Percentiles rank a stretch among this genome's conserved stretches.
Evolutionary conservation across 2,113 vertebrate species (phyloP).

Genomic region (Noctilio leporinus): DNA sequence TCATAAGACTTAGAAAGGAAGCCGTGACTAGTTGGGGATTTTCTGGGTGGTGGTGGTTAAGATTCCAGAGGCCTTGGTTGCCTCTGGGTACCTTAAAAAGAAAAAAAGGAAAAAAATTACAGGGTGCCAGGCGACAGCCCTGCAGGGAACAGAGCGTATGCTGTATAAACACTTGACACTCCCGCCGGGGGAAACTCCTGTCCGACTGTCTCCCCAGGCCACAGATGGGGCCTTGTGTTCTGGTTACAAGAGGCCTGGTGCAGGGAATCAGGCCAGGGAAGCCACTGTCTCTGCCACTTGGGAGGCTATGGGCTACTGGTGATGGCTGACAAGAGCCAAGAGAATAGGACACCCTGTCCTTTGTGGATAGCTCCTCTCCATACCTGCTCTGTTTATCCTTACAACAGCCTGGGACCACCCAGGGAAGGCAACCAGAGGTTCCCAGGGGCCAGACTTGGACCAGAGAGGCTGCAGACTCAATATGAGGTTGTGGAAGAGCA

Average conservation of each 20-base stretch:
- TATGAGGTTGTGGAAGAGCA: not conserved
- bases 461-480: not conserved
- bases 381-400: not conserved
- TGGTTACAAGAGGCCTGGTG: not conserved
- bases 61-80: not conserved
- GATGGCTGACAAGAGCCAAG: not conserved
- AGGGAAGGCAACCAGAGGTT: not conserved
- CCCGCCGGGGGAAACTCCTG: not conserved
- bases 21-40: not conserved
- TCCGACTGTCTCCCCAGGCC: not conserved
- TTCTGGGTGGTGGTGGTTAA: not conserved
- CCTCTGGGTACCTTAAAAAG: not conserved
- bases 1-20: not conserved
- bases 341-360: not conserved
- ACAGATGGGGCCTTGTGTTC: not conserved
- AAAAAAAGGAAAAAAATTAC: not conserved
- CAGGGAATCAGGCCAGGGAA: not conserved
- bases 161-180: not conserved
- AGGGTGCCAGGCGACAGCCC: not conserved
- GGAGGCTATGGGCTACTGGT: not conserved
- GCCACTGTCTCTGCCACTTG: not conserved
- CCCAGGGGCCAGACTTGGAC: not conserved
- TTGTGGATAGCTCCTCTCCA: not conserved
- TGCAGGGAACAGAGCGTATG: not conserved
- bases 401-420: not conserved